Conservation (phyloP, 2,113 vertebrate genomes). For the Fulmarus glacialis region DNA sequence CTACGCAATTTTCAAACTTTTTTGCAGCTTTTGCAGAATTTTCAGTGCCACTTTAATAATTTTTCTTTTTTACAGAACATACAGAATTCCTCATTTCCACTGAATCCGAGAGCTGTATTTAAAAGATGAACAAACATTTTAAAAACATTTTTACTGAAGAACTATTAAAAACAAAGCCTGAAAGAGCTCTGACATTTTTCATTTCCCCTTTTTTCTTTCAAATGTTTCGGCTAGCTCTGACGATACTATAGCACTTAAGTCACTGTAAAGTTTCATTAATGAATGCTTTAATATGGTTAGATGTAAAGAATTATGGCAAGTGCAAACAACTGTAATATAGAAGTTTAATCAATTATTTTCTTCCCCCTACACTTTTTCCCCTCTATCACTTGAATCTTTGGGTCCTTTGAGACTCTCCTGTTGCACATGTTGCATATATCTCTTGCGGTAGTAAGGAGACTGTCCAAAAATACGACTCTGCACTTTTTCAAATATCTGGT, state of each 20-base stretch:
- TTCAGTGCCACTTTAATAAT: neutral
- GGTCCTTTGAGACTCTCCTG: neutral
- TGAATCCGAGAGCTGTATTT: neutral
- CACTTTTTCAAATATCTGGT: neutral
- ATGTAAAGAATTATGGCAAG: neutral
- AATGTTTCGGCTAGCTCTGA: neutral
- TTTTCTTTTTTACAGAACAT: neutral
- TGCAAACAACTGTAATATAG: neutral
- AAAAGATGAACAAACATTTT: neutral
- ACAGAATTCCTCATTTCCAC: neutral
- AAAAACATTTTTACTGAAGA: neutral
- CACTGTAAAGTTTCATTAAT: neutral
- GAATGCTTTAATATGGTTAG: neutral
- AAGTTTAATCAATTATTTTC: neutral
- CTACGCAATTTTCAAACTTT: neutral
- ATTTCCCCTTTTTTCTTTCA: neutral
- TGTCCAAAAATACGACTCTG: neutral
- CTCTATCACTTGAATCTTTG: neutral
- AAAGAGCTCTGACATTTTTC: neutral
- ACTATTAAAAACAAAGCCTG: neutral
- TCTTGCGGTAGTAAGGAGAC: rapidly evolving
- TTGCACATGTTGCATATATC: neutral
- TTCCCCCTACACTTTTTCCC: neutral
- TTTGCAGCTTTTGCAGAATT: neutral
- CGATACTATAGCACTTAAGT: neutral